Evolutionary conservation across 2,888 invertebrate species (phyloP), one percentile per base, ranked within the genome.

Genomic region (Bembecia ichneumoniformis): DNA sequence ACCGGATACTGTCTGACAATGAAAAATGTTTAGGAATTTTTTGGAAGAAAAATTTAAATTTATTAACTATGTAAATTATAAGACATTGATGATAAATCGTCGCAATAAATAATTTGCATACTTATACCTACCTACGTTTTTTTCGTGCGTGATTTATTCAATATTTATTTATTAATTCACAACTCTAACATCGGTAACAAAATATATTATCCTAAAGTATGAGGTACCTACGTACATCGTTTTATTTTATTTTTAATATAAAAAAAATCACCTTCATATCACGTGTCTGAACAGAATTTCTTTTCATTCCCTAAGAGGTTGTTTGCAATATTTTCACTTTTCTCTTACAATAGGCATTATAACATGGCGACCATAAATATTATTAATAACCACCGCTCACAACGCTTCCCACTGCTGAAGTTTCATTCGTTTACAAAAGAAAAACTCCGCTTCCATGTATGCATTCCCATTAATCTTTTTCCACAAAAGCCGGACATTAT

Each of bases 401-500:
- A 60, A 60, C 58, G 58, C 59, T 55, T 64, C 62, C 70, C 67
- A 58, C 9, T 62, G 64, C 77, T 74, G 72, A 80, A 86, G 82
- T 86, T 83, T 82, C 77, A 79, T 82, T 78, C 68, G 77, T 66
- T 68, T 69, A 86, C 83, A 83, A 84, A 86, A 81, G 84, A 79
- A 87, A 83, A 86, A 82, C 83, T 76, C 75, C 74, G 77, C 72
- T 79, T 28, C 73, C 69, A 75, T 80, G 78, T 82, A 84, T 87
- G 87, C 87, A 86, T 78, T 74, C 81, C 86, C 83, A 87, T 88
- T 77, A 86, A 86, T 88, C 88, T 87, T 83, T 86, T 83, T 86
- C 84, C 83, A 88, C 88, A 88, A 88, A 88, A 87, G 87, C 87
- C 77, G 87, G 88, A 88, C 88, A 88, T 88, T 88, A 88, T 88